Evolutionary conservation across 2,113 vertebrate species (phyloP).

Genomic region (Apeltes quadracus): DNA sequence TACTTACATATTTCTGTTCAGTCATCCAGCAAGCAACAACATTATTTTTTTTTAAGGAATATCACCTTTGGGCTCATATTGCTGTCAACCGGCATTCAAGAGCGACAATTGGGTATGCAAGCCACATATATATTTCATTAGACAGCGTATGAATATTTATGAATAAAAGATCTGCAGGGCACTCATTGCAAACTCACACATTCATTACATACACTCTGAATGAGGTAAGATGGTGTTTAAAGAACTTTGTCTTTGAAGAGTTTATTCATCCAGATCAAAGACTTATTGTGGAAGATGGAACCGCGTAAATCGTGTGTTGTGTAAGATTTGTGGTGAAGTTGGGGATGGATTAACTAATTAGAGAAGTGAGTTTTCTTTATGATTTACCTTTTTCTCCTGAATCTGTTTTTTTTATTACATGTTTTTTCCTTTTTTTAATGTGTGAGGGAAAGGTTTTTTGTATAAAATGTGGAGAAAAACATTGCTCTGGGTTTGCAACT

Average conservation of each 20-base stretch:
- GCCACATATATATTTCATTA: constrained; percentile 68
- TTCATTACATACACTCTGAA: constrained; percentile 54
- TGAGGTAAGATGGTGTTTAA: constrained; percentile 52
- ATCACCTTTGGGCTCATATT: constrained; percentile 30
- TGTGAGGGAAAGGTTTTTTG: constrained; percentile 5
- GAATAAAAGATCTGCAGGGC: constrained; percentile 51
- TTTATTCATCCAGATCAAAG: constrained; percentile 53
- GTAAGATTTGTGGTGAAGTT: constrained; percentile 12
- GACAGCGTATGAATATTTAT: constrained; percentile 61
- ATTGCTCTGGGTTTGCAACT: background rate
- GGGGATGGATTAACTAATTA: constrained; percentile 50
- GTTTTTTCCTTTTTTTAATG: constrained; percentile 16
- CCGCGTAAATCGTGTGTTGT: constrained; percentile 27
- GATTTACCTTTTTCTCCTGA: constrained; percentile 44
- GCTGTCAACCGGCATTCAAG: constrained; percentile 46
- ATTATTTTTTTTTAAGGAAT: constrained; percentile 27
- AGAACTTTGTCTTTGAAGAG: constrained; percentile 47
- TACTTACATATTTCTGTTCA: constrained; percentile 7
- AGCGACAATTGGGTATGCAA: constrained; percentile 41
- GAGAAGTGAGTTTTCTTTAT: too few species aligned
- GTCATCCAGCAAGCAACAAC: constrained; percentile 11
- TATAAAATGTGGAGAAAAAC: background rate
- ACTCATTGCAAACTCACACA: constrained; percentile 54
- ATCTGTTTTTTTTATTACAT: constrained; percentile 50
- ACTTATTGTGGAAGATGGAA: constrained; percentile 26